Conservation (phyloP, 2,797 vertebrate genomes). For the Chelonia mydas region DNA sequence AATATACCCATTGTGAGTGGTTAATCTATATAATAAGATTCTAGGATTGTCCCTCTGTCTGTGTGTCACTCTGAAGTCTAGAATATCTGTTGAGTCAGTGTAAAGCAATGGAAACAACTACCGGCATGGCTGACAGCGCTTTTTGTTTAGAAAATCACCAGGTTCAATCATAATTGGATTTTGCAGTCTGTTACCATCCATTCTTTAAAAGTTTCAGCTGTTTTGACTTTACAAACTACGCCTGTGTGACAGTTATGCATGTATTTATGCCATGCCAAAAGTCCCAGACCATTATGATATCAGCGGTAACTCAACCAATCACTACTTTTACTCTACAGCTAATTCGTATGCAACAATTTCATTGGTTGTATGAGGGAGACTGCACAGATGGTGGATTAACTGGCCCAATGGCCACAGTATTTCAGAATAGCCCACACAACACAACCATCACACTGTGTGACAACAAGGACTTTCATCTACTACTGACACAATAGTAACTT, state of each 20-base stretch:
- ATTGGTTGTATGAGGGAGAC: not conserved
- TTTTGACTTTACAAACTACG: not conserved
- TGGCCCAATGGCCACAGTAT: not conserved
- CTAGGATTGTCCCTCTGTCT: no score
- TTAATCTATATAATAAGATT: not conserved
- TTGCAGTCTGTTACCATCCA: no score
- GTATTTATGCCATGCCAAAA: not conserved
- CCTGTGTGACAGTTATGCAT: not conserved
- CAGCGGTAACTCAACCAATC: not conserved
- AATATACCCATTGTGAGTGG: not conserved
- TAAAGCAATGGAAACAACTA: no score
- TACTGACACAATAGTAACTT: not conserved
- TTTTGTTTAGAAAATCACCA: no score
- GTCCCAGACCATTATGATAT: not conserved
- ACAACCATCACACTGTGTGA: not conserved
- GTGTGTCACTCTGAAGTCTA: no score
- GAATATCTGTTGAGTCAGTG: no score
- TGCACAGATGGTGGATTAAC: not conserved
- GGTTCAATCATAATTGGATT: no score
- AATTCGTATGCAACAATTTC: not conserved
- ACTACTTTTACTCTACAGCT: not conserved
- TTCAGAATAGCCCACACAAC: not conserved
- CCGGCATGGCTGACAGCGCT: no score
- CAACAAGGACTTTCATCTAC: not conserved
- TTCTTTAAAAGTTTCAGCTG: not conserved